phyloP scores from a whole-genome alignment of 2,113 vertebrate species.

The Trogon surrucura region DNA sequence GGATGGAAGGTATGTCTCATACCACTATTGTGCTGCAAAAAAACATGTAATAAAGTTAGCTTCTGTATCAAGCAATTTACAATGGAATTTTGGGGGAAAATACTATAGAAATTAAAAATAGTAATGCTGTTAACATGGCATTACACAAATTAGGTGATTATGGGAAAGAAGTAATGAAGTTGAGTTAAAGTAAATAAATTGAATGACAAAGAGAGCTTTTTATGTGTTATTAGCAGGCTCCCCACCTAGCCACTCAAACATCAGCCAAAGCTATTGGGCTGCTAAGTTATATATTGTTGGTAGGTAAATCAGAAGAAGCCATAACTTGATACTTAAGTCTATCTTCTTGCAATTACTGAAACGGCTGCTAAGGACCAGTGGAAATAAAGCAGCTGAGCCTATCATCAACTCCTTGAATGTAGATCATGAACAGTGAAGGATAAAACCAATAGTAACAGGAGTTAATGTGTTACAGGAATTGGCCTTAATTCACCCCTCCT shows the following conservation, averaged over 20 bases:
- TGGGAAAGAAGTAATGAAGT: background rate
- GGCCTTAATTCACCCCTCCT: background rate
- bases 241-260: background rate
- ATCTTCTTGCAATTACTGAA: background rate
- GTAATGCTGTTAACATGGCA: background rate
- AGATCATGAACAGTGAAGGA: background rate
- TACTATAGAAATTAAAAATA: background rate
- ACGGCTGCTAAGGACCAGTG: background rate
- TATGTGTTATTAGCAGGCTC: background rate
- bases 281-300: background rate
- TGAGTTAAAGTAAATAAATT: background rate
- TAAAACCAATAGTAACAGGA: background rate
- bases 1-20: background rate
- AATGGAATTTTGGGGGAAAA: background rate
- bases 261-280: background rate
- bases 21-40: background rate
- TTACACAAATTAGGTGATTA: background rate
- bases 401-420: background rate
- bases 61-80: background rate
- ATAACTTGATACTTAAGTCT: background rate
- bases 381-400: background rate
- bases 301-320: background rate
- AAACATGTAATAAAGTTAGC: background rate
- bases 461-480: constrained; percentile 1
- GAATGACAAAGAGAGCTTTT: background rate